Evolutionary conservation across 2,113 vertebrate genomes (phyloP), one percentile per base, ranked within the genome.

Genomic region (Oncorhynchus tshawytscha): DNA sequence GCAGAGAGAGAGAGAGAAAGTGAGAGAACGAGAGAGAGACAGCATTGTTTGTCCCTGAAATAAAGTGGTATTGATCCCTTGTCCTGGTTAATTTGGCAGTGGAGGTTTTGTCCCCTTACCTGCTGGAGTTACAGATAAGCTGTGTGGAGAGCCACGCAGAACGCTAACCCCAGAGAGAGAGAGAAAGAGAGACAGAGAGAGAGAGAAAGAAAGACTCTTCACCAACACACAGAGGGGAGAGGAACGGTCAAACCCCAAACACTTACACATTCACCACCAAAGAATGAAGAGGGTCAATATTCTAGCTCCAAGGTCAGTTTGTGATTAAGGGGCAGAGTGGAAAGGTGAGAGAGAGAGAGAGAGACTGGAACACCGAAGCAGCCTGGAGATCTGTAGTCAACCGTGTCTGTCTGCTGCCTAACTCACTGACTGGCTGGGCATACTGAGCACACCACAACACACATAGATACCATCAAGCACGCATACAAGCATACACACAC

Each of bases 61-160:
- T 77, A 77, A 80, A 84, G 69, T 60, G 71, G 4, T 59, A 77
- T 85, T 7, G 49, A 80, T 86, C 71, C 67, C 71, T 12, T 20
- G 67, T 57, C 27, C 62, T 57, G 76, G 67, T 79, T 75, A 54
- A 79, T 87, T 80, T 81, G 67, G 59, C 78, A 79, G 57, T 60
- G 74, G 71, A 78, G 39, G 69, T 76, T 76, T 76, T 51, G 24
- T 45, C 66, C 48, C 18, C 45, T 66, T 48, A 72, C 66, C 74
- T 74, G 78, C 72, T 60, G 66, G 70, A 73, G 71, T 74, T 77
- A 70, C 31, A 66, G 71, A 79, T 54, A 71, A 79, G 76, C 62
- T 25, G 34, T 45, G 22, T 59, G 68, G 62, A 76, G 74, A 79
- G 13, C 16, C 1, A 18, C 16, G 12, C 12, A 54, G 51, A 18